A percentile compares a stretch with the other conserved stretches of the same genome.
Conservation (phyloP, 2,888 invertebrate genomes). For the Marasmarcha lunaedactyla region DNA sequence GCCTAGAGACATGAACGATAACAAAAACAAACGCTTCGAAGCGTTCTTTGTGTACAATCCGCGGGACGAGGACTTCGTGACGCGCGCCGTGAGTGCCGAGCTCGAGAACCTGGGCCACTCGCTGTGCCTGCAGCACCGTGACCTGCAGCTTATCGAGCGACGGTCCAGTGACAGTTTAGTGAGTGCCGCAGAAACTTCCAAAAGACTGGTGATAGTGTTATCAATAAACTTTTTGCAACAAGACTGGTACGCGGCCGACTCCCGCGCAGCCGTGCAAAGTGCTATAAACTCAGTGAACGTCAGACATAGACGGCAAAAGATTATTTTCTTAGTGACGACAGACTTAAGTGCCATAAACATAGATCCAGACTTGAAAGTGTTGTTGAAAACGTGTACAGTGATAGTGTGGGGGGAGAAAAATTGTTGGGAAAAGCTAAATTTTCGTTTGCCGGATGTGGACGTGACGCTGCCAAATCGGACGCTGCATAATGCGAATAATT, state of each 20-base stretch:
- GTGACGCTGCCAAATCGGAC: constrained; percentile 70
- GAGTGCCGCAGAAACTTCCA: constrained; percentile 70
- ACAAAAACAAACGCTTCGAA: constrained; percentile 81
- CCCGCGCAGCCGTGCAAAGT: constrained; percentile 83
- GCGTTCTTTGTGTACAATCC: constrained; percentile 90
- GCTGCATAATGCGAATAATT: constrained; percentile 61
- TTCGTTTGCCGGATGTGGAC: constrained; percentile 84
- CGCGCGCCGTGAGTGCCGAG: constrained; percentile 76
- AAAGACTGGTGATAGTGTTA: constrained; percentile 82
- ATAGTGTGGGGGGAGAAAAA: constrained; percentile 85
- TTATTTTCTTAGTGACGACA: constrained; percentile 65
- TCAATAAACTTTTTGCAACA: constrained; percentile 84
- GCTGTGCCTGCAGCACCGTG: constrained; percentile 79
- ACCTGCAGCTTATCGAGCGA: constrained; percentile 68
- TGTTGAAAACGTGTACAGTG: constrained; percentile 79
- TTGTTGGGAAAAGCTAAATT: constrained; percentile 90
- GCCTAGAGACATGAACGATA: constrained; percentile 64
- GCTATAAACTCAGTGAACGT: constrained; percentile 76
- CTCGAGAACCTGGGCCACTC: constrained; percentile 75
- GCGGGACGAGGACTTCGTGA: constrained; percentile 81
- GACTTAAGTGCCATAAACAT: constrained; percentile 73
- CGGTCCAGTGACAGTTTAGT: constrained; percentile 66
- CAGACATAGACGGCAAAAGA: constrained; percentile 72
- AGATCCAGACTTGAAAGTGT: constrained; percentile 80
- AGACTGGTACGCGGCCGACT: constrained; percentile 87